These are phyloP conservation scores for Scaptomyza flava DNA, from an alignment of 2,888 invertebrate genomes.

Conservation along the genomic window DNA sequence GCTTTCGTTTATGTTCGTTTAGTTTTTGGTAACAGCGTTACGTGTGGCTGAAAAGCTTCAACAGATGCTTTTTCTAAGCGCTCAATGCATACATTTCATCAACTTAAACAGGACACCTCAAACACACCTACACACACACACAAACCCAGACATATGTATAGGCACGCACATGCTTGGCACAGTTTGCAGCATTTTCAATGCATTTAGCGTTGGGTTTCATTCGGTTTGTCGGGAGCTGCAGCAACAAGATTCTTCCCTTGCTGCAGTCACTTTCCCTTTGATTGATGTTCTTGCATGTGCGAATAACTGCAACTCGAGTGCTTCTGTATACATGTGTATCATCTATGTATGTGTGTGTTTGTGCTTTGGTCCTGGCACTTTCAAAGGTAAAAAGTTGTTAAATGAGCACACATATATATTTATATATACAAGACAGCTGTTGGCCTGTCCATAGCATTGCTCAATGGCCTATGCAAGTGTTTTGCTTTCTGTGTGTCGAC, in stretches of 20 bases:
- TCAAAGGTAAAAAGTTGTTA: constrained; percentile 53
- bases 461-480: constrained; percentile 53
- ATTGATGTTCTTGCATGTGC: constrained; percentile 68
- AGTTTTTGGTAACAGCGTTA: constrained; percentile 14
- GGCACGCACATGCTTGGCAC: constrained; percentile 56
- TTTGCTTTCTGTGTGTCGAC: constrained; percentile 5
- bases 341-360: constrained; percentile 2
- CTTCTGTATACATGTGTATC: constrained; percentile 1
- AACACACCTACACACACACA: constrained; percentile 22
- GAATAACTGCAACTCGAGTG: constrained; percentile 51
- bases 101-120: constrained; percentile 55
- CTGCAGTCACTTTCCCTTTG: constrained; percentile 63
- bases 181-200: constrained; percentile 66
- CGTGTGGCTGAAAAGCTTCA: constrained; percentile 29
- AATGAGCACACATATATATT: constrained; percentile 37
- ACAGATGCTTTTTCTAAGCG: constrained; percentile 19
- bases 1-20: constrained; percentile 19
- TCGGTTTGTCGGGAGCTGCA: constrained; percentile 13
- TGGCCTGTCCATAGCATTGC: constrained; percentile 43
- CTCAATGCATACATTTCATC: constrained; percentile 46
- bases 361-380: constrained; percentile 12
- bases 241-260: constrained; percentile 5
- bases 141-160: constrained; percentile 9
- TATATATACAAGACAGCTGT: constrained; percentile 15
- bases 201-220: constrained; percentile 55